Evolutionary conservation across 2,797 vertebrate genomes (phyloP), one percentile per base, ranked within the genome.

Genomic region (Enteromius argenteus): DNA sequence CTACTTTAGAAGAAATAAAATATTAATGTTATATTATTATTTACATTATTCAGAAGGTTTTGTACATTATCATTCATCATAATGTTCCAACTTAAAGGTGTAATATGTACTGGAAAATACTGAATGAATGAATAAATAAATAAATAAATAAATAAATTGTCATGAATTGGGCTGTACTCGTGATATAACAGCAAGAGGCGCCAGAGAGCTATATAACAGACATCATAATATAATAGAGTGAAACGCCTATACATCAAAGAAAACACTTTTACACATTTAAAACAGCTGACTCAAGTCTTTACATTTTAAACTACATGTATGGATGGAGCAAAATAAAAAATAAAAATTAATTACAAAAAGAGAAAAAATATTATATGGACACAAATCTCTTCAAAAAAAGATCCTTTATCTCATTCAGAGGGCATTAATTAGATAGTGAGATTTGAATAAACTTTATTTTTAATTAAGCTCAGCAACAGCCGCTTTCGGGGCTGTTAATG

Each of bases 371-470:
- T 0, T 67, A 27, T 10, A 13, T 79, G 19, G 19, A 68, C 23
- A 68, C 2, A 42, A 39, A 49, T 73, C 67, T 58, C 3, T 39
- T 58, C 9, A 15, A 32, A 35, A 62, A 32, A 15, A 73, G 3
- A 49, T n/a, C 0, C 5, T 46, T 21, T 15, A 46, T 81, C 39
- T 46, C 39, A 53, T 84, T 64, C 2, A 44, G 71, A 80, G 5
- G 58, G 10, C 7, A 10, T 77, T 79, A 56, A 86, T 73, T 72
- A 79, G 44, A 37, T 27, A 68, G 19, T 30, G 44, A 13, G 37
- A 46, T 68, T 11, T 30, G 30, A 44, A 39, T 79, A 67, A 74
- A 83, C 58, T 83, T 86, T 68, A 62, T 80, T 64, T 84, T 81
- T 37, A 64, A 81, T 78, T 42, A 58, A 64, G 68, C 11, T 62